phyloP scores from a whole-genome alignment of 92 coral and sea anemone species.

The Epizoanthus rinbou region DNA sequence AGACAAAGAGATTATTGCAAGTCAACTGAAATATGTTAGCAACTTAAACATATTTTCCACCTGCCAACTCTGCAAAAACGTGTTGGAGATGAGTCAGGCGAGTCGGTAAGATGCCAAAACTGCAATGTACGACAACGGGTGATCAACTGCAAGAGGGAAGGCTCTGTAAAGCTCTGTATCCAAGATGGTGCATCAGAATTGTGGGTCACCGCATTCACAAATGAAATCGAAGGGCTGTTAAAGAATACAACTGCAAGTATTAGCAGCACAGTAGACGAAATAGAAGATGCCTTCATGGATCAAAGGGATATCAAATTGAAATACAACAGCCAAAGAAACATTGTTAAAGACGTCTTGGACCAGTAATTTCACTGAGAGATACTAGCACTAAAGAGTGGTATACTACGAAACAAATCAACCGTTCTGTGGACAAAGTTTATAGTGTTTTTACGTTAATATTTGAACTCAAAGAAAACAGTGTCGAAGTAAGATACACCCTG shows the following conservation, averaged over 20 bases:
- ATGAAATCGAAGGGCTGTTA: conserved; percentile 17
- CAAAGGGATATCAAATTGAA: not conserved
- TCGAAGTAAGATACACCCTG: no score
- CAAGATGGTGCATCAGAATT: not conserved
- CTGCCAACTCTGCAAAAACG: conserved; percentile 22
- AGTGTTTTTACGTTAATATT: no score
- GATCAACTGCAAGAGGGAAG: conserved; percentile 37
- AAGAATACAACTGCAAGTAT: conserved; percentile 6
- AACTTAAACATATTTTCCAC: no score
- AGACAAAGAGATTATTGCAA: conserved; percentile 27
- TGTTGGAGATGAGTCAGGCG: conserved; percentile 1
- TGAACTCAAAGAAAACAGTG: no score
- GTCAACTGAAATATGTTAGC: conserved; percentile 24
- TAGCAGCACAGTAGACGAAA: conserved; percentile 14
- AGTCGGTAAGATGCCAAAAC: not conserved
- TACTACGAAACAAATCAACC: no score
- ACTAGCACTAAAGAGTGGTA: no score
- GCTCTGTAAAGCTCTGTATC: conserved; percentile 38
- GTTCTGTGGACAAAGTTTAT: no score
- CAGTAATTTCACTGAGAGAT: no score
- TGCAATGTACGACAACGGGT: conserved; percentile 19
- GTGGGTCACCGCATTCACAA: conserved; percentile 41
- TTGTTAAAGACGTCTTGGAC: not conserved
- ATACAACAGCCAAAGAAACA: not conserved
- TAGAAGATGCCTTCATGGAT: not conserved